Evolutionary conservation across 2,888 invertebrate genomes (phyloP).

Genomic region (Cantharis rustica): DNA sequence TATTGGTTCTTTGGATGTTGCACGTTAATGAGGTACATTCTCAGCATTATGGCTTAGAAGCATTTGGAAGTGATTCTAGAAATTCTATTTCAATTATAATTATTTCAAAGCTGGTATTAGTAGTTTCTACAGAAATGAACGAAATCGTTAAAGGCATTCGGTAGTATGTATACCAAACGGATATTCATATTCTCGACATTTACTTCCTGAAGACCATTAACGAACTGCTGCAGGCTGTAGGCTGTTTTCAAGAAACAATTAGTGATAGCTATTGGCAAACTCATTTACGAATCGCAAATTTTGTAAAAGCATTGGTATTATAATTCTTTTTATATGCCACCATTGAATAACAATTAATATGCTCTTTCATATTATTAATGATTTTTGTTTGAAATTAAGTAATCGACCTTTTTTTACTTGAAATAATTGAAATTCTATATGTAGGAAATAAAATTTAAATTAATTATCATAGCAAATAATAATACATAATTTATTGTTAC

Average conservation of each 20-base stretch:
- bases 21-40: slow-evolving; percentile 33
- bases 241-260: slow-evolving; percentile 26
- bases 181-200: slow-evolving; percentile 29
- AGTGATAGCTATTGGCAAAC: slow-evolving; percentile 22
- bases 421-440: no score
- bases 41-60: slow-evolving; percentile 29
- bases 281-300: slow-evolving; percentile 11
- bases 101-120: slow-evolving; percentile 21
- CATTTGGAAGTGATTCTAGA: slow-evolving; percentile 24
- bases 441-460: no score
- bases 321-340: slow-evolving; percentile 1
- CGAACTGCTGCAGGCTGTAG: slow-evolving; percentile 26
- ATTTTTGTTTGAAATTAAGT: not conserved
- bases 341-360: not conserved
- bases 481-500: no score
- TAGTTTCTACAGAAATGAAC: slow-evolving; percentile 21
- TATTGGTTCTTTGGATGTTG: slow-evolving; percentile 29
- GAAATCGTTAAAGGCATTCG: slow-evolving; percentile 29
- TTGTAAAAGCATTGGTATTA: slow-evolving; percentile 15
- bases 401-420: not conserved
- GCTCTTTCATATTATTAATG: not conserved
- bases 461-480: no score
- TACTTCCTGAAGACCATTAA: slow-evolving; percentile 28
- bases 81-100: slow-evolving; percentile 27
- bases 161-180: slow-evolving; percentile 22